Percentiles rank a stretch among this genome's conserved stretches.
Conservation (phyloP, 2,888 invertebrate genomes). For the Drosophila aldrichi region DNA sequence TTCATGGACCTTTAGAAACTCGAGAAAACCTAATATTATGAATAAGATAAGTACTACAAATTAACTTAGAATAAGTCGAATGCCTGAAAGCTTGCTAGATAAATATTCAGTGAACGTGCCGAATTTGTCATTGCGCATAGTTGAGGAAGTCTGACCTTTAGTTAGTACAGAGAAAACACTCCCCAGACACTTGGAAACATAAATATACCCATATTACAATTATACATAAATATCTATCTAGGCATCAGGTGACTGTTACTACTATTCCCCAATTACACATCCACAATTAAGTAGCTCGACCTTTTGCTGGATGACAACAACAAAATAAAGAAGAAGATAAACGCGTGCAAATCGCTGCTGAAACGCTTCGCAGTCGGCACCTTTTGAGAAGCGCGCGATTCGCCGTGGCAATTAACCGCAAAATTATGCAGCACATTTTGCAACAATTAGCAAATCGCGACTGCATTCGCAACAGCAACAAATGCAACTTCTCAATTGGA, state of each 20-base stretch:
- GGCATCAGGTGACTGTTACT: constrained; percentile 13
- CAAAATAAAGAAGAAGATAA: constrained; percentile 29
- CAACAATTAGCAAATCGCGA: constrained; percentile 76
- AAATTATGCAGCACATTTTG: constrained; percentile 75
- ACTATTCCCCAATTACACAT: constrained; percentile 64
- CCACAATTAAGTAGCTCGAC: constrained; percentile 72
- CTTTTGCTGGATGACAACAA: constrained; percentile 52
- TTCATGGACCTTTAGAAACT: too few relatives aligned
- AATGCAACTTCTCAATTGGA: constrained; percentile 34
- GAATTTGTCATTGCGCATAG: constrained; percentile 27
- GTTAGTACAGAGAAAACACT: constrained; percentile 22
- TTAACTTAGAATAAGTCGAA: background rate
- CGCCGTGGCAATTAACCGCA: constrained; percentile 65
- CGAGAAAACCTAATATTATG: background rate
- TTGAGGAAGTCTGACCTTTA: constrained; percentile 60
- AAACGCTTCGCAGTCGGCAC: constrained; percentile 62
- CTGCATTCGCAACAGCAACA: constrained; percentile 29
- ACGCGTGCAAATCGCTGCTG: constrained; percentile 46
- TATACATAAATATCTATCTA: background rate
- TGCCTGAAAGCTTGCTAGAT: constrained; percentile 19
- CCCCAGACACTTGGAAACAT: constrained; percentile 38
- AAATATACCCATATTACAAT: background rate
- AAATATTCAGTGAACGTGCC: constrained; percentile 24
- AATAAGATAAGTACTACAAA: background rate
- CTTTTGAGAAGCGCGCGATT: constrained; percentile 67